Base-by-base conservation (phyloP, 2,797 vertebrate species). In the Pseudochirops corinnae region DNA sequence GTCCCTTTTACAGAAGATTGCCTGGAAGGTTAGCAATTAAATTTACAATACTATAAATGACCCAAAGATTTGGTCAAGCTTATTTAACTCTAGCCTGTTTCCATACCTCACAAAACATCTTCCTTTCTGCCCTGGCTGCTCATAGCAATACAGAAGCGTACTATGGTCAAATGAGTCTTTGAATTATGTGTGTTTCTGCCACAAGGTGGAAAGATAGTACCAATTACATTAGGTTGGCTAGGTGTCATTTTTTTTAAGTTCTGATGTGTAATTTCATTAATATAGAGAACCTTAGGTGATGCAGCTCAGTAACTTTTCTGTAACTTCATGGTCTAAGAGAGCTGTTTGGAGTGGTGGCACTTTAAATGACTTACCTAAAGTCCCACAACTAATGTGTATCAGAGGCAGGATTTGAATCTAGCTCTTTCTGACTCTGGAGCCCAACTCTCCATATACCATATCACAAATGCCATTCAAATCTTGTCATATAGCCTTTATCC, bases 21-120 rank as follows among this genome's bases (percentile, higher is more conserved):
- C 13, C 93, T 28, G 82, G 94, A 55, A 90, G 55, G 16, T 28
- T 96, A 91, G 91, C 93, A 94, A 90, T 95, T 90, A 95, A 94
- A 82, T 82, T 82, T 12, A 21, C 53, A 90, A 74, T 55, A 46
- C 26, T 90, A 52, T 12, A 39, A 91, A 92, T 90, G 33, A 91
- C 39, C 39, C 91, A 92, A 97, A 56, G 90, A 91, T 90, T 92
- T 94, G 90, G 52, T 87, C 56, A 95, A 39, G 10, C 56, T 12
- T 21, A 74, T 82, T 28, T 93, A 52, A 95, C 87, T 97, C 7
- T 93, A 56, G 87, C 0, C 53, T 50, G 62, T 82, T 94, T 94
- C 74, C 87, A 94, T 14, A 82, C 55, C 67, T 95, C 94, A 26
- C 58, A 95, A 82, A 60, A 5, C 3, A 39, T 92, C 55, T 74